Evolutionary conservation across 2,888 invertebrate genomes (phyloP).

Genomic region (Torymus tubicola): DNA sequence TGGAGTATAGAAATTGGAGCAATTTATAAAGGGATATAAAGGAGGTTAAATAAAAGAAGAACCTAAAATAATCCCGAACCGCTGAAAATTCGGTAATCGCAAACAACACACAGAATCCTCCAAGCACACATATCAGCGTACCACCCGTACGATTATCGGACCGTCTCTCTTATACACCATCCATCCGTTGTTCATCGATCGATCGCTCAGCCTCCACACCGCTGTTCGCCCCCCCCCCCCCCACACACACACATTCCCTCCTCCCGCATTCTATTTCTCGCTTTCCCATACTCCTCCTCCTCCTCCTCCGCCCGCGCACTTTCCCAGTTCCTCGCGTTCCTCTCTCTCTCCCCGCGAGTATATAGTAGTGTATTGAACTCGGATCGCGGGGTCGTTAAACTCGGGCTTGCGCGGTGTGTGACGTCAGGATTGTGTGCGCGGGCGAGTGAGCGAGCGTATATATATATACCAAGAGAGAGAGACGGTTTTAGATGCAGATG

Average conservation of each 20-base stretch:
- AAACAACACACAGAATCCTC: too few species aligned
- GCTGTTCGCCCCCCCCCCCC: not conserved
- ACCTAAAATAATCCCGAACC: too few species aligned
- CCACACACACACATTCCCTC: not conserved
- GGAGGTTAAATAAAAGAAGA: too few species aligned
- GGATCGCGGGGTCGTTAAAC: constrained; percentile 73
- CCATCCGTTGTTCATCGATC: too few species aligned
- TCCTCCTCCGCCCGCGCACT: constrained; percentile 36
- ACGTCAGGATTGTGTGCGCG: constrained; percentile 38
- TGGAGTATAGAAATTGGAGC: too few species aligned
- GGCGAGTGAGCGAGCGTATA: not conserved
- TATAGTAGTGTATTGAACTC: constrained; percentile 74
- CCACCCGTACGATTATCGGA: too few species aligned
- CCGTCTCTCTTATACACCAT: too few species aligned
- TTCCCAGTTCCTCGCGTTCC: constrained; percentile 28
- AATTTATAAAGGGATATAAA: too few species aligned
- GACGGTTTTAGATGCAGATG: constrained; percentile 16
- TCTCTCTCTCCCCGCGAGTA: not conserved
- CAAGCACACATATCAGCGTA: too few species aligned
- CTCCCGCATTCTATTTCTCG: constrained; percentile 21
- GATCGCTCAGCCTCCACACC: too few species aligned
- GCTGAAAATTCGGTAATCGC: too few species aligned
- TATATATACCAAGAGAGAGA: too few species aligned
- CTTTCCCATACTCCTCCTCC: constrained; percentile 11
- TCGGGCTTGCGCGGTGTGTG: constrained; percentile 53